Evolutionary conservation across 2,888 invertebrate species (phyloP), one percentile per base, ranked within the genome.

Genomic region (Aleiodes testaceus): DNA sequence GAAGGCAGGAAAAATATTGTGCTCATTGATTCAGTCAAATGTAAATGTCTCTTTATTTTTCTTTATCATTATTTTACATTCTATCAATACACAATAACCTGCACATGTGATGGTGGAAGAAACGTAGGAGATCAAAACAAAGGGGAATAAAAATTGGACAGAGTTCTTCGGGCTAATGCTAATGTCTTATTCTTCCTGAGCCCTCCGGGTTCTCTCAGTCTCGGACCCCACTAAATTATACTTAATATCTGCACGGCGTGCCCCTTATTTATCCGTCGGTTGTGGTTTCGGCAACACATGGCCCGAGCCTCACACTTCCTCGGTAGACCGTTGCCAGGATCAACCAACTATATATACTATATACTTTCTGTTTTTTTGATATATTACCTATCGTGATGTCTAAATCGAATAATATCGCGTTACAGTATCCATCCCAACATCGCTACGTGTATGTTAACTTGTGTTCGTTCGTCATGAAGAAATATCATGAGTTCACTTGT

Each of bases 151-250:
- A 55, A 53, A 66, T 42, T 63, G 67, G 52, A 61, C 20, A 65
- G 18, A 44, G 26, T 52, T 50, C 30, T 49, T 53, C 52, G 20
- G 66, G 53, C 71, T 68, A 47, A 74, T 70, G 74, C 73, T 77
- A 74, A 75, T 78, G 74, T 74, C 74, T 74, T 77, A 70, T 70
- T 77, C 74, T 59, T 36, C 36, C 36, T 52, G 55, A 72, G 67
- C 70, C 67, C 66, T 72, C 36, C 20, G 44, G 9, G 53, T 63
- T 11, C 52, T 26, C 47, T 26, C 16, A 20, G n/a, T 55, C 61
- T 61, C 22, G 66, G 73, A 63, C 49, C 74, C 75, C 71, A 73
- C 77, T 81, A 80, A 82, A 82, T 83, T 81, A 81, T 79, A 80
- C 77, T 79, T 78, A 78, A 83, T 81, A 81, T 81, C 76, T 72